Percentiles rank a stretch among this genome's conserved stretches.
Conservation (phyloP, 2,888 invertebrate genomes). For the Iphiclides podalirius region DNA sequence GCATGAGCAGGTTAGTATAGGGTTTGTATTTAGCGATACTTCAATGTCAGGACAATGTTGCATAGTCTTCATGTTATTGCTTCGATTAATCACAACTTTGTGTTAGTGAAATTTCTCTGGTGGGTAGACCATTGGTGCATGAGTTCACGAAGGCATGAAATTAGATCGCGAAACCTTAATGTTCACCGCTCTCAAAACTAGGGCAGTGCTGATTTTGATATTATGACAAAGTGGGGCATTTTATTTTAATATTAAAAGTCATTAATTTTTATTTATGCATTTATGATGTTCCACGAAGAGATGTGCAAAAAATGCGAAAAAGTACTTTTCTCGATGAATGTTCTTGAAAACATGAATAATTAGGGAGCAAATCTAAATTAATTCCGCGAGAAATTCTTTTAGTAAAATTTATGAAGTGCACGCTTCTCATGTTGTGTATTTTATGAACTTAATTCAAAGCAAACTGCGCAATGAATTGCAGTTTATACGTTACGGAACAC, state of each 20-base stretch:
- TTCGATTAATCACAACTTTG: constrained; percentile 78
- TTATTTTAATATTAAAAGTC: constrained; percentile 29
- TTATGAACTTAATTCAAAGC: constrained; percentile 36
- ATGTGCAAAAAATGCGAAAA: constrained; percentile 25
- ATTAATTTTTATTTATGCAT: no score
- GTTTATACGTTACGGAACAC: constrained; percentile 24
- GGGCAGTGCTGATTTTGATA: constrained; percentile 58
- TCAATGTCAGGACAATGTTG: constrained; percentile 44
- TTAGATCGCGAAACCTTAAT: constrained; percentile 68
- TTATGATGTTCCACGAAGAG: constrained; percentile 24
- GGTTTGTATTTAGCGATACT: constrained; percentile 35
- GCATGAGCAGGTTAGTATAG: no score
- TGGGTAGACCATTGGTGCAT: constrained; percentile 68
- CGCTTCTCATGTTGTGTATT: constrained; percentile 32
- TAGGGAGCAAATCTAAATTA: constrained; percentile 24
- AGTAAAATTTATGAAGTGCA: constrained; percentile 21
- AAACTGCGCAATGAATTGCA: constrained; percentile 53
- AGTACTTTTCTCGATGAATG: constrained; percentile 15
- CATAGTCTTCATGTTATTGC: constrained; percentile 68
- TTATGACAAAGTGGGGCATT: constrained; percentile 30
- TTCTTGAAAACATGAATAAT: constrained; percentile 21
- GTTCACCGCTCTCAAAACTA: constrained; percentile 55
- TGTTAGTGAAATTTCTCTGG: constrained; percentile 74
- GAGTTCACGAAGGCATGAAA: constrained; percentile 75
- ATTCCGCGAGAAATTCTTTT: constrained; percentile 21